A percentile compares a stretch with the other conserved stretches of the same genome.
Conservation (phyloP, 2,888 invertebrate species). For the Didymodactylos carnosus region DNA sequence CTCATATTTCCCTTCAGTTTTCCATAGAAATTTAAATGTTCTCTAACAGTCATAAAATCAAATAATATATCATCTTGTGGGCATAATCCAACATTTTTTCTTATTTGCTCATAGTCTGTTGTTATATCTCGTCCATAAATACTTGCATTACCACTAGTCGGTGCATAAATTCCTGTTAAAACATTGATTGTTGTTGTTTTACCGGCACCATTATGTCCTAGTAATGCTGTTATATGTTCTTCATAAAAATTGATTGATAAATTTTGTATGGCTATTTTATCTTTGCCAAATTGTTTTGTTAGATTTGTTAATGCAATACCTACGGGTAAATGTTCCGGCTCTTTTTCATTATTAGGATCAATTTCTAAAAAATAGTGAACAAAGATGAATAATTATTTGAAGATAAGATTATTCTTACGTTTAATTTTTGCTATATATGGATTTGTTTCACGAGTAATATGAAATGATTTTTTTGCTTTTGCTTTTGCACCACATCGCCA, state of each 20-base stretch:
- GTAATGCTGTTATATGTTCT: slow-evolving; percentile 27
- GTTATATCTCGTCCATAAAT: slow-evolving; percentile 21
- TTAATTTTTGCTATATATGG: not conserved
- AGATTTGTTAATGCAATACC: slow-evolving; percentile 24
- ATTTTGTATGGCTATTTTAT: slow-evolving; percentile 22
- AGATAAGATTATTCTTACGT: not conserved
- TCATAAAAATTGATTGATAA: slow-evolving; percentile 24
- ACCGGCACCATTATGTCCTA: slow-evolving; percentile 33
- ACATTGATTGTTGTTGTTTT: slow-evolving; percentile 25
- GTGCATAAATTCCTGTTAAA: slow-evolving; percentile 25
- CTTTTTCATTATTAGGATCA: slow-evolving; percentile 5
- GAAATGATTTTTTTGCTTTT: not conserved
- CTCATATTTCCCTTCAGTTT: slow-evolving; percentile 25
- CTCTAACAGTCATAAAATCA: slow-evolving; percentile 32
- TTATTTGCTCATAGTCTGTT: slow-evolving; percentile 18
- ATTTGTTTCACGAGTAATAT: not conserved
- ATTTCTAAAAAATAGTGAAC: not conserved
- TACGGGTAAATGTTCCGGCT: slow-evolving; percentile 17
- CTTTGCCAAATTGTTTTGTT: slow-evolving; percentile 21
- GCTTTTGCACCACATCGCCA: not conserved
- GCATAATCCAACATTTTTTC: slow-evolving; percentile 31
- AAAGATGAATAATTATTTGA: no score
- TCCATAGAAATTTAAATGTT: slow-evolving; percentile 34
- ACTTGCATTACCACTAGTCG: slow-evolving; percentile 20
- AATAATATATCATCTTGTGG: slow-evolving; percentile 36